Evolutionary conservation across 1,140 invertebrate genomes (phyloP).

Genomic region (Trachelipus rathkii): DNA sequence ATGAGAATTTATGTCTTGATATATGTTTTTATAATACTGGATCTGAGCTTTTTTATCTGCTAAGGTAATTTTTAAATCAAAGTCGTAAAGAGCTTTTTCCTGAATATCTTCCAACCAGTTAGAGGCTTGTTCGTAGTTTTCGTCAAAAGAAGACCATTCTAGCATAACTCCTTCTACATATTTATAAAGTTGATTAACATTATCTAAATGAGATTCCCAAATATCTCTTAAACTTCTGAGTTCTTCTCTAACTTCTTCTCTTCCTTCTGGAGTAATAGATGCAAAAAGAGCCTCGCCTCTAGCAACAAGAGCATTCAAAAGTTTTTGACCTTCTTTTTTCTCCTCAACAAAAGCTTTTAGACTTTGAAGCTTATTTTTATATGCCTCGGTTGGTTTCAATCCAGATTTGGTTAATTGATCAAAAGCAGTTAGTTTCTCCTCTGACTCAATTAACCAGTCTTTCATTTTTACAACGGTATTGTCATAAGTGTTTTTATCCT

Average conservation of each 20-base stretch:
- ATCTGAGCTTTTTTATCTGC: slow-evolving; percentile 80
- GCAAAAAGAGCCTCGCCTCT: slow-evolving; percentile 81
- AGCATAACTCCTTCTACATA: slow-evolving; percentile 78
- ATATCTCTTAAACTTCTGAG: slow-evolving; percentile 71
- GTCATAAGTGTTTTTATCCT: slow-evolving; percentile 63
- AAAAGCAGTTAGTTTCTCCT: slow-evolving; percentile 65
- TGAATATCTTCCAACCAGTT: slow-evolving; percentile 73
- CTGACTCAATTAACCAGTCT: slow-evolving; percentile 71
- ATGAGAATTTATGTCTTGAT: slow-evolving; percentile 44
- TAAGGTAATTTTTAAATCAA: slow-evolving; percentile 67
- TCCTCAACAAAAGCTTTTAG: slow-evolving; percentile 68
- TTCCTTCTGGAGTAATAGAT: slow-evolving; percentile 75
- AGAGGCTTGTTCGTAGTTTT: slow-evolving; percentile 73
- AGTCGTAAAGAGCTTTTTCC: slow-evolving; percentile 61
- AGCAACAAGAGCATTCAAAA: slow-evolving; percentile 75
- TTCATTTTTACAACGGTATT: slow-evolving; percentile 66
- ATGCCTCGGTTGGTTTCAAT: slow-evolving; percentile 59
- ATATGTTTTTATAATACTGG: slow-evolving; percentile 52
- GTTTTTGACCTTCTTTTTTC: slow-evolving; percentile 69
- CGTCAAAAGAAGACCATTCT: slow-evolving; percentile 83
- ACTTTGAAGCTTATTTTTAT: slow-evolving; percentile 65
- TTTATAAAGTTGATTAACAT: slow-evolving; percentile 76
- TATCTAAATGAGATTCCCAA: slow-evolving; percentile 78
- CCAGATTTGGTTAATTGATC: slow-evolving; percentile 62
- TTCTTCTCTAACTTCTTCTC: slow-evolving; percentile 76